These are phyloP conservation scores for Melanostoma scalare DNA, from an alignment of 2,888 invertebrate genomes.

Conservation along the genomic window DNA sequence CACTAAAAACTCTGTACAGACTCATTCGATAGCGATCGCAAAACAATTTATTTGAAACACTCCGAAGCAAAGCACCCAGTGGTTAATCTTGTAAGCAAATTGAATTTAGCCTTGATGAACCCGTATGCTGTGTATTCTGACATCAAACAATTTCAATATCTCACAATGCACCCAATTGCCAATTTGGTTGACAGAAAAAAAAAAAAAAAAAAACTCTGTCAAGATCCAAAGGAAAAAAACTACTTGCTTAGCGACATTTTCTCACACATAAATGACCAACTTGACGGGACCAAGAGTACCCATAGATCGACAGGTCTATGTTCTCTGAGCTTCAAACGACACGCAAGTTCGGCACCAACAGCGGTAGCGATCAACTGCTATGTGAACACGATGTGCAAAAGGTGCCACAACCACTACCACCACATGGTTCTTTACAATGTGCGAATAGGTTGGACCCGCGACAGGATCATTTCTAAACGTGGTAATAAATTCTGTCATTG, in stretches of 20 bases:
- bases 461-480: slow-evolving; percentile 70
- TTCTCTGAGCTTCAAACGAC: slow-evolving; percentile 59
- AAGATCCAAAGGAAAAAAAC: slow-evolving; percentile 30
- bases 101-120: slow-evolving; percentile 60
- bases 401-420: slow-evolving; percentile 61
- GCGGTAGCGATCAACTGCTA: slow-evolving; percentile 46
- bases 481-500: slow-evolving; percentile 72
- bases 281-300: slow-evolving; percentile 55
- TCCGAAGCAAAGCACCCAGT: slow-evolving; percentile 37
- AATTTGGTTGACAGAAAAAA: slow-evolving; percentile 20
- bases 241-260: slow-evolving; percentile 56
- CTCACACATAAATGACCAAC: slow-evolving; percentile 68
- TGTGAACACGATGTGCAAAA: slow-evolving; percentile 63
- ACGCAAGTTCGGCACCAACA: slow-evolving; percentile 52
- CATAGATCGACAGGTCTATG: slow-evolving; percentile 67
- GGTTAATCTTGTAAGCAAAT: slow-evolving; percentile 63
- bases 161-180: slow-evolving; percentile 49
- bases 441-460: slow-evolving; percentile 69
- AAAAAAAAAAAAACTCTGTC: slow-evolving; percentile 27
- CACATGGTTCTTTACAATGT: slow-evolving; percentile 71
- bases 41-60: slow-evolving; percentile 61
- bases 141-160: slow-evolving; percentile 65
- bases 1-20: slow-evolving; percentile 7
- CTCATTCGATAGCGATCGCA: slow-evolving; percentile 55
- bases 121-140: slow-evolving; percentile 38